phyloP scores from a whole-genome alignment of 2,113 vertebrate genomes.

The Trinectes maculatus region DNA sequence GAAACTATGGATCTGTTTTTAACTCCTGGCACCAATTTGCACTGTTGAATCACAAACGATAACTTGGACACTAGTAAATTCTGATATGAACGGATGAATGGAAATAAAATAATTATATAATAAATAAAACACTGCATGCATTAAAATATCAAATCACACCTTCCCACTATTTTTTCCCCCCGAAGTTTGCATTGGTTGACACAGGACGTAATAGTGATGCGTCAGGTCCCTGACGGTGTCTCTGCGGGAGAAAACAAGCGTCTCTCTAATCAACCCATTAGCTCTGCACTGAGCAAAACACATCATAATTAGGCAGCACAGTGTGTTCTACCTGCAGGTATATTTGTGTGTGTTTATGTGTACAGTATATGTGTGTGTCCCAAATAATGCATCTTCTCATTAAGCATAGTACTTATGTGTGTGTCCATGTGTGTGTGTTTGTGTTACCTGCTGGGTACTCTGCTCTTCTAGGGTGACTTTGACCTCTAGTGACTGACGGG shows the following conservation, averaged over 20 bases:
- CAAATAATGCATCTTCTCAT: conserved; percentile 16
- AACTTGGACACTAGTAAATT: too few relatives aligned
- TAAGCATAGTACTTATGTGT: not conserved
- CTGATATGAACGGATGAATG: too few relatives aligned
- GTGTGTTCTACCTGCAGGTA: conserved; percentile 7
- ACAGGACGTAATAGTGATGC: not conserved
- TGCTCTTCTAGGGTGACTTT: conserved; percentile 96
- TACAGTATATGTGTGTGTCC: not conserved
- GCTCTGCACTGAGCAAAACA: conserved; percentile 53
- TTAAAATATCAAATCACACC: not conserved
- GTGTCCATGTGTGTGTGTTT: conserved; percentile 7
- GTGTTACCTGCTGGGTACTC: conserved; percentile 92
- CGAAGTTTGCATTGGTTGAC: not conserved
- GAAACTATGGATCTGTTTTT: not conserved
- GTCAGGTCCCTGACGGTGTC: conserved; percentile 44
- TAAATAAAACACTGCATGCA: not conserved
- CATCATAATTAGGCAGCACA: conserved; percentile 56
- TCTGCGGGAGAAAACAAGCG: conserved; percentile 51
- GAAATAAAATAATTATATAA: not conserved
- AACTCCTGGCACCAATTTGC: not conserved
- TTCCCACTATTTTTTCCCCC: not conserved
- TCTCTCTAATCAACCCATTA: conserved; percentile 62
- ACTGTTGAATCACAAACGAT: too few relatives aligned
- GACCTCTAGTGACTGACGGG: conserved; percentile 94
- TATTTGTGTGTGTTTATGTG: not conserved